A percentile compares a stretch with the other conserved stretches of the same genome.
phyloP scores from a whole-genome alignment of 2,888 invertebrate genomes.

The Pecten maximus region DNA sequence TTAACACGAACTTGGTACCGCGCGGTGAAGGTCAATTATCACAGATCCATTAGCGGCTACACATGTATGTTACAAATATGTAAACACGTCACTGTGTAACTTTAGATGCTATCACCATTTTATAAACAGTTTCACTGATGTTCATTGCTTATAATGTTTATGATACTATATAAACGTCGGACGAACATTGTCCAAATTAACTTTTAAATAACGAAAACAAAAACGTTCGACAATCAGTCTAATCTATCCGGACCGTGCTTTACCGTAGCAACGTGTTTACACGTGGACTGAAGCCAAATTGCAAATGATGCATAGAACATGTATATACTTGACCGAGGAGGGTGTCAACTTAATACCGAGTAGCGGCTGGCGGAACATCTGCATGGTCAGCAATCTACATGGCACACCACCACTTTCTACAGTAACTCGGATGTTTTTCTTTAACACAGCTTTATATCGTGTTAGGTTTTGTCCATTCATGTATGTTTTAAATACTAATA shows the following conservation, averaged over 20 bases:
- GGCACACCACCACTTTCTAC: too few relatives aligned
- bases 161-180: not conserved
- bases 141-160: not conserved
- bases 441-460: too few relatives aligned
- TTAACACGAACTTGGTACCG: not conserved
- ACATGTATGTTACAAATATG: not conserved
- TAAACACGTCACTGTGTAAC: not conserved
- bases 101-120: not conserved
- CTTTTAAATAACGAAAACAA: not conserved
- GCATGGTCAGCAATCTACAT: constrained; percentile 26
- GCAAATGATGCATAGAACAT: not conserved
- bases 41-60: not conserved
- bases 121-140: not conserved
- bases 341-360: not conserved
- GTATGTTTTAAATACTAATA: too few relatives aligned
- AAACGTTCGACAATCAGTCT: not conserved
- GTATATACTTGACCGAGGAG: not conserved
- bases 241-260: not conserved
- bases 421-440: too few relatives aligned
- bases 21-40: not conserved
- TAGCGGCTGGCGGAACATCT: not conserved
- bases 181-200: not conserved
- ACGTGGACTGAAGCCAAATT: not conserved
- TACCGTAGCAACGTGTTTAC: not conserved
- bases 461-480: too few relatives aligned